Conservation (phyloP, 2,113 vertebrate species). For the Pelecanus crispus region DNA sequence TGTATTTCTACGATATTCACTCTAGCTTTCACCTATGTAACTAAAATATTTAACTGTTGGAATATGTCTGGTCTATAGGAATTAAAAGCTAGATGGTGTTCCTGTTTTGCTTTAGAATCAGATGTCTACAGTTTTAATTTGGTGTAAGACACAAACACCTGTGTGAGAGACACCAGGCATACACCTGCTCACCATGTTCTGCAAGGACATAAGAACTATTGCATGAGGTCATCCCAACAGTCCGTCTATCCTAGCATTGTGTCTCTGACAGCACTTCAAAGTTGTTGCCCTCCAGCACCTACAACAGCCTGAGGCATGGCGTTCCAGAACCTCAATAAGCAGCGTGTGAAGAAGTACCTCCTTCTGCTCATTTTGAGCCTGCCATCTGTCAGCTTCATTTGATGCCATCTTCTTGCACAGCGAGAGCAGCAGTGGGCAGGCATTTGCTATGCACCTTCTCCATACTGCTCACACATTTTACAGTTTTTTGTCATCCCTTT, state of each 20-base stretch:
- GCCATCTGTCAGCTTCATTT: background rate
- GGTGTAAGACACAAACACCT: background rate
- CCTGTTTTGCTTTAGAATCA: background rate
- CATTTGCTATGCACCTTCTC: background rate
- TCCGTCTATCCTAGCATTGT: background rate
- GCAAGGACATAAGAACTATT: background rate
- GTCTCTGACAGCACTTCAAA: background rate
- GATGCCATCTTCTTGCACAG: background rate
- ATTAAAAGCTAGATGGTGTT: background rate
- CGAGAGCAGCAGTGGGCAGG: background rate
- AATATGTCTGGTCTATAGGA: background rate
- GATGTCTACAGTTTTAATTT: background rate
- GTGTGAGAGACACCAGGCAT: background rate
- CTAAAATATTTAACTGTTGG: background rate
- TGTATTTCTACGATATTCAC: background rate
- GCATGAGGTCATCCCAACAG: fast-evolving
- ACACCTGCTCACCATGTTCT: background rate
- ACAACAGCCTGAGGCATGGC: fast-evolving
- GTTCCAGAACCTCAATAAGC: background rate
- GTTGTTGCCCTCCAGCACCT: background rate
- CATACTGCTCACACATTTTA: background rate
- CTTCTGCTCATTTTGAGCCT: background rate
- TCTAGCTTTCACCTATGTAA: background rate
- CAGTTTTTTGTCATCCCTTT: background rate
- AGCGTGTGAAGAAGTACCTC: background rate